Evolutionary conservation across 2,888 invertebrate species (phyloP).

Genomic region (Vannuccia rotundouncinata): DNA sequence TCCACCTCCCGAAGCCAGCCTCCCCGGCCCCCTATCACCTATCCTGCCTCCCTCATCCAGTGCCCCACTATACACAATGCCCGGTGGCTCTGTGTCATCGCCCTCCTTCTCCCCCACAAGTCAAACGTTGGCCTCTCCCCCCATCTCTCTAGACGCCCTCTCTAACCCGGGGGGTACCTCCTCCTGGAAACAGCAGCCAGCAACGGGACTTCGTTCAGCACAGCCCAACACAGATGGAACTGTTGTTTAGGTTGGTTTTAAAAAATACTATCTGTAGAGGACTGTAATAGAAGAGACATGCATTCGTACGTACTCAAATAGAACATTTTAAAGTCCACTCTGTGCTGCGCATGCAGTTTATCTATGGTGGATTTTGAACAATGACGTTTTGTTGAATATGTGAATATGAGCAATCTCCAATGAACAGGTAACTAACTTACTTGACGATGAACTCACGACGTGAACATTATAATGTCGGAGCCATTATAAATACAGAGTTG

Average conservation of each 20-base stretch:
- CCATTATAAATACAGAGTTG: too few relatives aligned
- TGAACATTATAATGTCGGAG: too few relatives aligned
- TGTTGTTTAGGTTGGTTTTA: slow-evolving; percentile 15
- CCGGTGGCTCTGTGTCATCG: neutral
- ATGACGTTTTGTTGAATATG: too few relatives aligned
- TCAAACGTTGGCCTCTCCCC: neutral
- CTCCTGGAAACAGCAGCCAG: neutral
- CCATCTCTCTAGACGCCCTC: neutral
- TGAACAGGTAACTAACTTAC: too few relatives aligned
- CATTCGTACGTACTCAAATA: too few relatives aligned
- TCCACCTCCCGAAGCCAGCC: neutral
- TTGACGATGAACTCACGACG: too few relatives aligned
- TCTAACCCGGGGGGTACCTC: neutral
- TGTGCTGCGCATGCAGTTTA: too few relatives aligned
- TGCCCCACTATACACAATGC: slow-evolving; percentile 2
- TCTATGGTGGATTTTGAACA: too few relatives aligned
- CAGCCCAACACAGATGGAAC: slow-evolving; percentile 9
- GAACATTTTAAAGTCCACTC: too few relatives aligned
- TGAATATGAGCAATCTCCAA: too few relatives aligned
- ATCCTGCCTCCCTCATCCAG: neutral
- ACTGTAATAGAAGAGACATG: too few relatives aligned
- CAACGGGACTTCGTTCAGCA: neutral
- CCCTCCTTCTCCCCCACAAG: slow-evolving; percentile 15
- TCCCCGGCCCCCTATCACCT: neutral
- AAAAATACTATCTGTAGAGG: too few relatives aligned